Percentiles rank a stretch among this genome's conserved stretches.
phyloP scores from a whole-genome alignment of 2,888 invertebrate genomes.

The Strigamia crassipes region DNA sequence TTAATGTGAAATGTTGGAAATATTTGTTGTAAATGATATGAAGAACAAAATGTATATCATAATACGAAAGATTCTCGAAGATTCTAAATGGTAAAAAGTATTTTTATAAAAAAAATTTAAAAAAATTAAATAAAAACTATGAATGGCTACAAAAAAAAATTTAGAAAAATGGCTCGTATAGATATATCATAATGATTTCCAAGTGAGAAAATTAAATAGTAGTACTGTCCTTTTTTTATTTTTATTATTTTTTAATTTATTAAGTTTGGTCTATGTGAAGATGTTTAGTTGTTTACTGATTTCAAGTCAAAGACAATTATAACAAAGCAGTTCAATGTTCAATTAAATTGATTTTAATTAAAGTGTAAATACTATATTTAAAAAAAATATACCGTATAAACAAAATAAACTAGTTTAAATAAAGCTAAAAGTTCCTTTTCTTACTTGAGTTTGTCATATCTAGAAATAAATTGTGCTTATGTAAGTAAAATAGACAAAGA shows the following conservation, averaged over 20 bases:
- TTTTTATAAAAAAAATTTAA: conserved; percentile 20
- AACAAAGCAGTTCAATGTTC: not conserved
- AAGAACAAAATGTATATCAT: not conserved
- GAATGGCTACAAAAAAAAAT: not conserved
- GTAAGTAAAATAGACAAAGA: conserved; percentile 7
- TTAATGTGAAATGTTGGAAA: conserved; percentile 10
- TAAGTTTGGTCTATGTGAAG: not conserved
- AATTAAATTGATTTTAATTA: not conserved
- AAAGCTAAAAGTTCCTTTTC: not conserved
- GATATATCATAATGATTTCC: not conserved
- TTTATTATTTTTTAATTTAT: not conserved
- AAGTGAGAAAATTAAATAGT: not conserved
- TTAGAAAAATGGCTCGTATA: not conserved
- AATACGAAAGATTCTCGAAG: not conserved
- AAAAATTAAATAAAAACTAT: not conserved
- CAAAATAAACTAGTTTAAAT: not conserved
- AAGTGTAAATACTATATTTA: not conserved
- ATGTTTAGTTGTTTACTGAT: not conserved
- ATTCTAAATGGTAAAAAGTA: conserved; percentile 19
- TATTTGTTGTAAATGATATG: conserved; percentile 11
- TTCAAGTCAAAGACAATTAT: not conserved
- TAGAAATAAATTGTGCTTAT: not conserved
- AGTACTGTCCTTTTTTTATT: not conserved
- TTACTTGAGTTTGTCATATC: not conserved
- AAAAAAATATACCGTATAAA: not conserved